Percentiles rank a stretch among this genome's conserved stretches.
phyloP scores from a whole-genome alignment of 2,797 vertebrate species.

The Anabas testudineus region DNA sequence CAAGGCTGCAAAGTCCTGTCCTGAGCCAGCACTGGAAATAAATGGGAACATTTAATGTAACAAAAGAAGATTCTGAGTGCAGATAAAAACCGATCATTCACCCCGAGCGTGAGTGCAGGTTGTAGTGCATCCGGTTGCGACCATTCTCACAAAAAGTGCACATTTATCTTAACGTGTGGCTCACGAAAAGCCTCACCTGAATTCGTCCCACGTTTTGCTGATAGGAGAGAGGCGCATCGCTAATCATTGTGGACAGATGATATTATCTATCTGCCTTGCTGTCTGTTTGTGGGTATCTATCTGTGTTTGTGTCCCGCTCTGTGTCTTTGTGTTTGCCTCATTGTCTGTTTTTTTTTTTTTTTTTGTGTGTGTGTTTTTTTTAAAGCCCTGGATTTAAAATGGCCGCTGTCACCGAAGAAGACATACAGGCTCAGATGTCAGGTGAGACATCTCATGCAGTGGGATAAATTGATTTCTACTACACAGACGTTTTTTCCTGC shows the following conservation, averaged over 20 bases:
- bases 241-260: slow-evolving; percentile 37
- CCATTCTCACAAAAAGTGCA: background rate
- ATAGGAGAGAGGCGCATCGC: background rate
- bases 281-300: slow-evolving; percentile 1
- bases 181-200: slow-evolving; percentile 5
- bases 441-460: slow-evolving; percentile 35
- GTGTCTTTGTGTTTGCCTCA: slow-evolving; percentile 6
- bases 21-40: background rate
- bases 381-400: slow-evolving; percentile 28
- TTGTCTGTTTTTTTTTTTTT: background rate
- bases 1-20: background rate
- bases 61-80: too few species aligned
- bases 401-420: slow-evolving; percentile 19
- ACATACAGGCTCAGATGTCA: slow-evolving; percentile 53
- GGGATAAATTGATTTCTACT: slow-evolving; percentile 60
- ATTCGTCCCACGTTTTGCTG: background rate
- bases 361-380: background rate
- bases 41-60: too few species aligned
- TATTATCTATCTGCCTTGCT: slow-evolving; percentile 12
- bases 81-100: background rate
- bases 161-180: slow-evolving; percentile 22
- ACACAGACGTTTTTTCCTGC: slow-evolving; percentile 9
- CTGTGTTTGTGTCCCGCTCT: background rate
- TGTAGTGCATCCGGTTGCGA: background rate
- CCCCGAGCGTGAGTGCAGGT: background rate